Percentiles rank a stretch among this genome's conserved stretches.
phyloP scores from a whole-genome alignment of 2,888 invertebrate species.

The Griposia aprilina region DNA sequence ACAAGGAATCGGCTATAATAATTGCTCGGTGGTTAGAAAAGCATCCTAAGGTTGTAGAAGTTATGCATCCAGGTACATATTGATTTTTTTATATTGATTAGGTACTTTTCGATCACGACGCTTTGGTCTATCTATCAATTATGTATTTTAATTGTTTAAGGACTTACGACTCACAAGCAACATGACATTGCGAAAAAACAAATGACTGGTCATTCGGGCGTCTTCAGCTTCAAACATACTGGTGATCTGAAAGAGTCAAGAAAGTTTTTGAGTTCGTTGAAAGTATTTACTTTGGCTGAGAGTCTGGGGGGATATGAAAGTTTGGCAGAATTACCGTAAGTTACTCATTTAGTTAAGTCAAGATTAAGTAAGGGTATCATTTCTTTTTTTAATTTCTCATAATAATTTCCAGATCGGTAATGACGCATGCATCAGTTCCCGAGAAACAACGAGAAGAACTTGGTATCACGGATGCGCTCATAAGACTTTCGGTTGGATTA shows the following conservation, averaged over 20 bases:
- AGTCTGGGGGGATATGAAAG: constrained; percentile 99
- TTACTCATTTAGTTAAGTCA: constrained; percentile 62
- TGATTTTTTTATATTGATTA: neutral
- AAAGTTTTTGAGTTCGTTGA: constrained; percentile 93
- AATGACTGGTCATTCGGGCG: constrained; percentile 96
- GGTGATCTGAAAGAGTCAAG: constrained; percentile 94
- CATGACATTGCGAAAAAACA: constrained; percentile 95
- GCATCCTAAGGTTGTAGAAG: constrained; percentile 95
- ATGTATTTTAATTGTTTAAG: constrained; percentile 79
- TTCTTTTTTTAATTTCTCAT: neutral
- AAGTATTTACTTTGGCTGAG: constrained; percentile 97
- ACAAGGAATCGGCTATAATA: constrained; percentile 94
- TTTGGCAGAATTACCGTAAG: constrained; percentile 98
- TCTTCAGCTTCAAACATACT: constrained; percentile 96
- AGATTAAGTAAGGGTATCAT: neutral
- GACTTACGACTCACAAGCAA: constrained; percentile 96
- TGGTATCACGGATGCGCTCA: constrained; percentile 95
- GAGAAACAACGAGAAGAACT: constrained; percentile 92
- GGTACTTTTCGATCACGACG: too few relatives aligned
- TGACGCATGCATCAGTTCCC: constrained; percentile 99
- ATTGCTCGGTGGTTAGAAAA: constrained; percentile 95
- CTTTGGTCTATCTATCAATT: neutral
- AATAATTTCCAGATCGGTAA: constrained; percentile 92
- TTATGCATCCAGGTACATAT: constrained; percentile 96
- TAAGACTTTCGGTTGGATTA: constrained; percentile 97